Conservation (phyloP, 2,113 vertebrate genomes). For the Pan paniscus region DNA sequence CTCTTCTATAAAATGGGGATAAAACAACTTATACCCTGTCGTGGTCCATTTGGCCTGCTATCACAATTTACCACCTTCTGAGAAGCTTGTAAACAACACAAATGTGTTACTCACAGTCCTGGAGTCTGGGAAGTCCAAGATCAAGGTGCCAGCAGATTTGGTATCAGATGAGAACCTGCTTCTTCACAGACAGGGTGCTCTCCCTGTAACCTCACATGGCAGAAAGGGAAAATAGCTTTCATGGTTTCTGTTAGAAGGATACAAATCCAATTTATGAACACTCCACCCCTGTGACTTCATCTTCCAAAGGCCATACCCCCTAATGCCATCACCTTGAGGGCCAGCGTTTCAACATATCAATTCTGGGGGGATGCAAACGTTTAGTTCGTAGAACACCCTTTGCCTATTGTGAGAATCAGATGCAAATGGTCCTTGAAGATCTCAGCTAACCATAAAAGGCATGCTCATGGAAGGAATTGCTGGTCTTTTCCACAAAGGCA, state of each 20-base stretch:
- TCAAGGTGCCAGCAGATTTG: neutral
- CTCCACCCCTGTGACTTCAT: neutral
- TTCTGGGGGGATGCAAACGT: neutral
- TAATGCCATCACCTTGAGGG: neutral
- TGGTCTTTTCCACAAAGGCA: neutral
- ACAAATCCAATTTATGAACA: neutral
- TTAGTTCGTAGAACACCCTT: neutral
- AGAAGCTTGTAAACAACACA: neutral
- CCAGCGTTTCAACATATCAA: neutral
- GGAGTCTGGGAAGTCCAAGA: neutral
- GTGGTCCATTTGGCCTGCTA: neutral
- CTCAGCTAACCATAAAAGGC: neutral
- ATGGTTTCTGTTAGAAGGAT: neutral
- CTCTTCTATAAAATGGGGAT: neutral
- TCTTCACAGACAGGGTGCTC: neutral
- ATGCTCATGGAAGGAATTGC: neutral
- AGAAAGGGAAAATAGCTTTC: neutral
- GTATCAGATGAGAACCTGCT: neutral
- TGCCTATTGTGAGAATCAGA: neutral
- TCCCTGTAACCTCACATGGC: neutral
- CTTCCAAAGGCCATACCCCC: neutral
- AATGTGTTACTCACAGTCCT: neutral
- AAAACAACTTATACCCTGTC: neutral
- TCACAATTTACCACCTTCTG: neutral
- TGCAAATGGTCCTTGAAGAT: accelerated